Percentiles rank a stretch among this genome's conserved stretches.
phyloP scores from a whole-genome alignment of 1,140 invertebrate species.

The Bombus breviceps region DNA sequence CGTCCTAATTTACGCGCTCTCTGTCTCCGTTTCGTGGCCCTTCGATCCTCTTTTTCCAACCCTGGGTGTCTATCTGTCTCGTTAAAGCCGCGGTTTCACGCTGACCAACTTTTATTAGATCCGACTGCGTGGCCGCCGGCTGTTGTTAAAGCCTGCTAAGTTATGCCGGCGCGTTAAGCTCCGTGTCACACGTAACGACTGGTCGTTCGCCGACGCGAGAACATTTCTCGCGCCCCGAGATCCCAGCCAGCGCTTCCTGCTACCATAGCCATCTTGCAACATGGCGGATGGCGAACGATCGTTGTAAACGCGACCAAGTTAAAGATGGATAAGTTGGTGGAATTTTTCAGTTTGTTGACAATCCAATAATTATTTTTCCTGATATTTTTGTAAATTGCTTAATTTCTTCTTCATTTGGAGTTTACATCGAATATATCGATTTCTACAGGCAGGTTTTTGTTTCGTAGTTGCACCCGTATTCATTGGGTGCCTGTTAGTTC shows the following conservation, averaged over 20 bases:
- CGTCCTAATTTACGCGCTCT: no score
- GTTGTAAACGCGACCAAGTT: no score
- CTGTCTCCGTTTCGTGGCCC: background rate
- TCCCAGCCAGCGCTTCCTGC: background rate
- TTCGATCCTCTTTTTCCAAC: background rate
- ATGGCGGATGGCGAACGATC: no score
- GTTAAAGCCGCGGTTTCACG: constrained; percentile 73
- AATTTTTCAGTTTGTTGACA: no score
- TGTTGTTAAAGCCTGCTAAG: constrained; percentile 70
- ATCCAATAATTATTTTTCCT: no score
- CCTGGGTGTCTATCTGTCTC: constrained; percentile 2
- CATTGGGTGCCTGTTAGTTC: no score
- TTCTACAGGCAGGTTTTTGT: no score
- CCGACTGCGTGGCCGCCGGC: constrained; percentile 58
- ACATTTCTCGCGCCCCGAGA: background rate
- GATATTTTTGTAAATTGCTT: no score
- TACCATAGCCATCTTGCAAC: background rate
- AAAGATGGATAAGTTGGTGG: no score
- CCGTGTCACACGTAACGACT: constrained; percentile 24
- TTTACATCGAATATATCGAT: no score
- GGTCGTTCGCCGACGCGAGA: background rate
- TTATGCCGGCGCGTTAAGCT: constrained; percentile 62
- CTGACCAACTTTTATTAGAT: constrained; percentile 78
- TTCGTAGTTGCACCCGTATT: no score
- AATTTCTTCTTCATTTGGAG: no score